Percentiles rank a stretch among this genome's conserved stretches.
phyloP scores from a whole-genome alignment of 2,113 vertebrate genomes.

The Ardeotis arabs region DNA sequence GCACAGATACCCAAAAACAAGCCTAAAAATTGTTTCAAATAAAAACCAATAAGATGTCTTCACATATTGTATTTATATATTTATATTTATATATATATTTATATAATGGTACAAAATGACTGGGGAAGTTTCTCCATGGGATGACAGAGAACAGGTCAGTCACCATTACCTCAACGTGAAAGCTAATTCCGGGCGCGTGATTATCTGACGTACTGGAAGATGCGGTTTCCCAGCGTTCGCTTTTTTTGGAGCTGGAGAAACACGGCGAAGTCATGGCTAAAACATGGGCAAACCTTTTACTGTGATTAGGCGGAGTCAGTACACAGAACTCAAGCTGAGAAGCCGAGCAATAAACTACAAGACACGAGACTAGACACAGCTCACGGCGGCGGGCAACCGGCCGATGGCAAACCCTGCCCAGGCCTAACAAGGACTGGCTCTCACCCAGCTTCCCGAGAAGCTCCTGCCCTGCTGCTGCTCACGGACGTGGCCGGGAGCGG shows the following conservation, averaged over 20 bases:
- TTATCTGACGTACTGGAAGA: constrained; percentile 3
- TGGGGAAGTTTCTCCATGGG: constrained; percentile 66
- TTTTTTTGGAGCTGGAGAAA: constrained; percentile 22
- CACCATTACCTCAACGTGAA: constrained; percentile 46
- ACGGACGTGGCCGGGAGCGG: not conserved
- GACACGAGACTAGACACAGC: constrained; percentile 50
- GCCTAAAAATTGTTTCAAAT: constrained; percentile 86
- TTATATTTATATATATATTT: constrained; percentile 85
- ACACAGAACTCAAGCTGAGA: constrained; percentile 49
- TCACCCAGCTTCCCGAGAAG: not conserved
- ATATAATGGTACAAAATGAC: constrained; percentile 86
- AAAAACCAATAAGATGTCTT: constrained; percentile 83
- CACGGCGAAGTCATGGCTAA: constrained; percentile 8
- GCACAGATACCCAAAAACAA: constrained; percentile 85
- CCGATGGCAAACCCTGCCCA: not conserved
- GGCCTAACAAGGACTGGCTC: not conserved
- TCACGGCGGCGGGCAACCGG: not conserved
- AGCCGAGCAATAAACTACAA: constrained; percentile 52
- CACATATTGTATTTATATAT: constrained; percentile 87
- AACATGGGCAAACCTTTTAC: constrained; percentile 22
- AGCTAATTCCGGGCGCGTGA: constrained; percentile 44
- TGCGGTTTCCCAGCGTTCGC: not conserved
- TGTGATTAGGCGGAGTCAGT: constrained; percentile 18
- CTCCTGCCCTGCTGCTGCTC: not conserved
- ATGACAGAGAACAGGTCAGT: constrained; percentile 63